Base-by-base conservation (phyloP, 2,113 vertebrate species). In the Onychorhynchus coronatus region DNA sequence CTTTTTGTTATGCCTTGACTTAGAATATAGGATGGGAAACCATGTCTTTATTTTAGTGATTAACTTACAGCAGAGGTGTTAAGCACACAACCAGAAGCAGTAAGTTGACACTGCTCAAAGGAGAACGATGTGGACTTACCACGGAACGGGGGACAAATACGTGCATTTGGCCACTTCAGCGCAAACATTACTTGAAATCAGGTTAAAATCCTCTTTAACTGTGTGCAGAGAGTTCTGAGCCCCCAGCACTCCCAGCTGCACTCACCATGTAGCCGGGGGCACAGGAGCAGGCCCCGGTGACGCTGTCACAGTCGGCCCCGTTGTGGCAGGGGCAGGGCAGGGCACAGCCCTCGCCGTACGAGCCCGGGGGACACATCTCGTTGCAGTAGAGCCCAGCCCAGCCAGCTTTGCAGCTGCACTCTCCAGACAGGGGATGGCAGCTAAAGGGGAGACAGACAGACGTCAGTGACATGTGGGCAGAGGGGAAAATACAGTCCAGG, bases 351-450 rank as follows among this genome's bases (percentile, higher is more conserved):
- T 99, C 98, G 2, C 99, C 99, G 2, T 99, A 98, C 98, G 92
- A 99, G 31, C 99, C 99, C 3, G 98, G 96, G 3, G 99, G 98
- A 94, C 99, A 99, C 88, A 98, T 99, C 96, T 99, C 99, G 14
- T 99, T 99, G 98, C 99, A 99, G 98, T 99, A 99, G 62, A 98
- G 98, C 49, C 99, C 99, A 37, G 99, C 98, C 99, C 99, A 99
- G 96, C 99, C 99, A 5, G 98, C 98, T 83, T 98, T 98, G 97
- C 99, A 99, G 88, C 98, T 98, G 94, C 99, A 99, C 91, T 99
- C 99, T 89, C 99, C 99, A 68, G 99, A 99, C 90, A 99, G 97
- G 1, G 99, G 99, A 89, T 99, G 99, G 98, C 99, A 99, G 97
- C 99, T 99, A 87, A 42, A 3, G 42, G 67, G 56, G 63, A 37